A percentile compares a stretch with the other conserved stretches of the same genome.
phyloP scores from a whole-genome alignment of 2,113 vertebrate species.

The Geococcyx californianus region DNA sequence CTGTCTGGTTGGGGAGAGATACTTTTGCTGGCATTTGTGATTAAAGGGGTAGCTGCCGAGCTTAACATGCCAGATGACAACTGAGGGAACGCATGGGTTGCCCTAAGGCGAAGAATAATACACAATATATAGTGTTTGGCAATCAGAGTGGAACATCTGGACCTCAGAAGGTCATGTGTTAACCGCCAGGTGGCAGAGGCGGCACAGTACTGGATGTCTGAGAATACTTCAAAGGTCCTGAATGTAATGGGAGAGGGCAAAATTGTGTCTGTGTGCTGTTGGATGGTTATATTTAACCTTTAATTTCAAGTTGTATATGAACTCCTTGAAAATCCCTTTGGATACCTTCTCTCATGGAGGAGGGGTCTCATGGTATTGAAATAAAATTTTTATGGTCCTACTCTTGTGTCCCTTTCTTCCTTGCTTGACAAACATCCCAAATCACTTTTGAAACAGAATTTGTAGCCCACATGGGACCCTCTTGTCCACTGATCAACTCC shows the following conservation, averaged over 20 bases:
- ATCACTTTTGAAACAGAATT: background rate
- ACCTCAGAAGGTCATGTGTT: background rate
- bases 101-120: background rate
- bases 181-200: background rate
- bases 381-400: background rate
- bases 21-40: background rate
- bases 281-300: background rate
- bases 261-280: background rate
- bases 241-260: rapidly evolving
- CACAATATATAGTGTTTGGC: background rate
- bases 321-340: background rate
- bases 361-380: background rate
- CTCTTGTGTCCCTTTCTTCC: background rate
- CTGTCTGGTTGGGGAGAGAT: background rate
- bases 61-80: background rate
- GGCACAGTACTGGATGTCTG: background rate
- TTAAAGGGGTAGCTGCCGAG: background rate
- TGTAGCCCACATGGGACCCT: background rate
- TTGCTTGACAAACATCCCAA: rapidly evolving
- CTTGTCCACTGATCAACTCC: background rate
- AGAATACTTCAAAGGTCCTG: background rate
- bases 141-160: background rate
- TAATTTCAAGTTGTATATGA: background rate
- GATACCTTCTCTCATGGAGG: background rate
- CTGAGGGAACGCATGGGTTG: background rate